Percentiles rank a stretch among this genome's conserved stretches.
phyloP scores from a whole-genome alignment of 1,140 invertebrate species.

The Propsilocerus akamusi region DNA sequence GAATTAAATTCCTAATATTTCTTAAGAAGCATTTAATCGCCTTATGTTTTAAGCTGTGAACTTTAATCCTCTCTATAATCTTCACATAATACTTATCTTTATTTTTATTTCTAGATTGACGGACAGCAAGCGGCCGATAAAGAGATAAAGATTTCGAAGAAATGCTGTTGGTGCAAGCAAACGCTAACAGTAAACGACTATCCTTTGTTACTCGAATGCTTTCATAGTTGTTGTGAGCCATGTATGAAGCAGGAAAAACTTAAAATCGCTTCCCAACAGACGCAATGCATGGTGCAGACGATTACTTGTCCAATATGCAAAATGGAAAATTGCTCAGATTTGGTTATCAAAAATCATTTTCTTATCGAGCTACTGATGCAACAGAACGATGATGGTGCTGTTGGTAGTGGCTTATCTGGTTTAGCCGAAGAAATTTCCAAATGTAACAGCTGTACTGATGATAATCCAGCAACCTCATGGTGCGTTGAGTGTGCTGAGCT shows the following conservation, averaged over 20 bases:
- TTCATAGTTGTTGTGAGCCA: constrained; percentile 61
- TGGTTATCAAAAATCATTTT: constrained; percentile 60
- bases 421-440: constrained; percentile 12
- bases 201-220: constrained; percentile 66
- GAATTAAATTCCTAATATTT: too few species aligned
- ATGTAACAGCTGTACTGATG: constrained; percentile 72
- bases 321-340: constrained; percentile 34
- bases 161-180: constrained; percentile 51
- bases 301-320: constrained; percentile 37
- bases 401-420: constrained; percentile 13
- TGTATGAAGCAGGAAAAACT: constrained; percentile 46
- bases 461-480: constrained; percentile 60
- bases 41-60: too few species aligned
- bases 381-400: constrained; percentile 17
- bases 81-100: too few species aligned
- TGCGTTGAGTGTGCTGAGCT: constrained; percentile 79
- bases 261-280: constrained; percentile 29
- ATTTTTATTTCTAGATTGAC: too few species aligned
- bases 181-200: constrained; percentile 34
- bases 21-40: too few species aligned
- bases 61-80: too few species aligned
- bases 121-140: neutral
- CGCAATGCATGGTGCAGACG: constrained; percentile 26
- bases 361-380: constrained; percentile 34
- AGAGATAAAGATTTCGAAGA: constrained; percentile 15